A percentile compares a stretch with the other conserved stretches of the same genome.
Conservation (phyloP, 2,888 invertebrate species). For the Torymus auratus region DNA sequence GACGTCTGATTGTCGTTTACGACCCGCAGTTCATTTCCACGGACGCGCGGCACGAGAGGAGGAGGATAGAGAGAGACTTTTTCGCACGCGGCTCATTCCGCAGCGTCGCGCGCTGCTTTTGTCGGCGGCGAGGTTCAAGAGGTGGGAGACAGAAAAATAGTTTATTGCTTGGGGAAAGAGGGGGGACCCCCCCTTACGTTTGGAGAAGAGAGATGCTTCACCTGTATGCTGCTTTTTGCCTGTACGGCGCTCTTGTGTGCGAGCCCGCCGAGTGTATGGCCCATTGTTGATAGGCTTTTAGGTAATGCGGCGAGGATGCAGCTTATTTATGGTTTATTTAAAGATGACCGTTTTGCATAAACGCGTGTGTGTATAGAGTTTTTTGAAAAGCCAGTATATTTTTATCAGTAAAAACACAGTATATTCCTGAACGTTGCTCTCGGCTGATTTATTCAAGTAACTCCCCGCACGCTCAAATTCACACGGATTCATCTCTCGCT, state of each 20-base stretch:
- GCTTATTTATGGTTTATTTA: constrained; percentile 41
- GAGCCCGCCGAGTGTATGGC: neutral
- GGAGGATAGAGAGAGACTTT: too few species aligned
- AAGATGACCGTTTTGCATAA: constrained; percentile 15
- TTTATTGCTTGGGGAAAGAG: constrained; percentile 26
- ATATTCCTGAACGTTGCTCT: too few species aligned
- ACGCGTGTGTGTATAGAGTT: neutral
- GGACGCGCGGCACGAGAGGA: neutral
- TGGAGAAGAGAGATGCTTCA: too few species aligned
- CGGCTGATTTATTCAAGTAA: too few species aligned
- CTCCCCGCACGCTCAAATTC: too few species aligned
- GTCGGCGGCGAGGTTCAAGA: constrained; percentile 18
- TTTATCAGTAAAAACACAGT: too few species aligned
- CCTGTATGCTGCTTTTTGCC: neutral
- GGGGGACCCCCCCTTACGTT: too few species aligned
- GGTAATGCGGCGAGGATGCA: constrained; percentile 1
- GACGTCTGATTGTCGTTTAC: constrained; percentile 69
- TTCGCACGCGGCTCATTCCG: neutral
- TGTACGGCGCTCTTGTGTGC: neutral
- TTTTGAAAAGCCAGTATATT: too few species aligned
- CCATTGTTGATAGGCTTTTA: constrained; percentile 36
- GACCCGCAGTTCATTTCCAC: constrained; percentile 60
- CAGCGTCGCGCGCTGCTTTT: constrained; percentile 16
- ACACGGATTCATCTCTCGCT: too few species aligned
- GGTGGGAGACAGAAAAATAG: constrained; percentile 41